phyloP scores from a whole-genome alignment of 2,888 invertebrate species.

The Drosophila vallismaia region DNA sequence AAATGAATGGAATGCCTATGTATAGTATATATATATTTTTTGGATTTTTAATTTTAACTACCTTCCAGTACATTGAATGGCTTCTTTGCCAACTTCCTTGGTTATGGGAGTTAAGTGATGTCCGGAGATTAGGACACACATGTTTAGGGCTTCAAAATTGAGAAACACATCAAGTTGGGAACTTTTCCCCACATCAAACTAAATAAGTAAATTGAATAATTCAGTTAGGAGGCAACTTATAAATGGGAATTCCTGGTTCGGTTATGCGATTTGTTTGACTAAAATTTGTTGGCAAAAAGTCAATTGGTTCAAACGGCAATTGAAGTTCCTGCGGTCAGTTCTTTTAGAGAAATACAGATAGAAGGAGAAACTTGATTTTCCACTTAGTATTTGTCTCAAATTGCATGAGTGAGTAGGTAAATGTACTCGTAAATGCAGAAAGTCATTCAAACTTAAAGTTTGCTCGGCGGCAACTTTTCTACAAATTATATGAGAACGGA shows the following conservation, averaged over 20 bases:
- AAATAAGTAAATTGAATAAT: slow-evolving; percentile 39
- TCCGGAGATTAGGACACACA: slow-evolving; percentile 47
- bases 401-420: slow-evolving; percentile 45
- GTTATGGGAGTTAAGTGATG: slow-evolving; percentile 42
- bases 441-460: slow-evolving; percentile 68
- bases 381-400: slow-evolving; percentile 52
- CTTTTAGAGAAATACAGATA: background rate
- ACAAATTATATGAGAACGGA: slow-evolving; percentile 55
- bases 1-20: slow-evolving; percentile 35
- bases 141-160: slow-evolving; percentile 34
- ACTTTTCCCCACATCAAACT: slow-evolving; percentile 9
- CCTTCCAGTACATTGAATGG: slow-evolving; percentile 19
- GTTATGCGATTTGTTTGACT: slow-evolving; percentile 1
- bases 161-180: slow-evolving; percentile 24
- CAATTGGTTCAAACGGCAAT: slow-evolving; percentile 38
- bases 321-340: slow-evolving; percentile 40
- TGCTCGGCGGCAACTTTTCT: slow-evolving; percentile 51
- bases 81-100: slow-evolving; percentile 50
- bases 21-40: background rate
- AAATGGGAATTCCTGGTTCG: slow-evolving; percentile 21
- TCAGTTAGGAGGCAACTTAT: slow-evolving; percentile 18
- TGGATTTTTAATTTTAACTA: slow-evolving; percentile 14
- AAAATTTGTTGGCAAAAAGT: slow-evolving; percentile 15
- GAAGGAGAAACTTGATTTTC: slow-evolving; percentile 24
- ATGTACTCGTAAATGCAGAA: slow-evolving; percentile 64